Conservation (phyloP, 2,888 invertebrate species). For the Melanargia galathea region DNA sequence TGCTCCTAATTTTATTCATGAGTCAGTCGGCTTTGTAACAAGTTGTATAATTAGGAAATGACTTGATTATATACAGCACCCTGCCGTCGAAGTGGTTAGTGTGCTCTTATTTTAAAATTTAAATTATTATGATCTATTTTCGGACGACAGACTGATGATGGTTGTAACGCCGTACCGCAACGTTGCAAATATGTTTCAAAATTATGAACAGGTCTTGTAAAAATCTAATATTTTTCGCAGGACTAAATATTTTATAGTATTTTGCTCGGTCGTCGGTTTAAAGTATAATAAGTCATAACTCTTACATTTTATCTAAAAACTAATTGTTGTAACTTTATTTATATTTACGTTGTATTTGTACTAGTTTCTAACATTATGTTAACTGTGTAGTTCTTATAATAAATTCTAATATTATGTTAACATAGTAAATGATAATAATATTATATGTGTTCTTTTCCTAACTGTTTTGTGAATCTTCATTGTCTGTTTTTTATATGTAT, state of each 20-base stretch:
- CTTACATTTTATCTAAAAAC: background rate
- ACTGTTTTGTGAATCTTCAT: background rate
- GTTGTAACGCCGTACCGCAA: background rate
- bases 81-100: background rate
- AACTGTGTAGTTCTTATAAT: background rate
- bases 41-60: conserved; percentile 54
- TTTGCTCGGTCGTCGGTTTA: background rate
- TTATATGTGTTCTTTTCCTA: background rate
- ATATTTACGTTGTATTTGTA: background rate
- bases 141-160: background rate
- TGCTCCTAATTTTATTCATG: conserved; percentile 42
- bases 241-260: background rate
- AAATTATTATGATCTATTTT: background rate
- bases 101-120: background rate
- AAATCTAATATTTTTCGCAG: background rate
- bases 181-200: background rate
- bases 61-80: conserved; percentile 42
- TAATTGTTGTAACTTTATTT: background rate
- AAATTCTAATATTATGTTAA: background rate
- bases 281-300: background rate
- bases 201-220: too few relatives aligned
- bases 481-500: too few relatives aligned
- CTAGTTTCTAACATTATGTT: background rate
- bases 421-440: too few relatives aligned
- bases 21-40: conserved; percentile 40